Evolutionary conservation across 1,140 invertebrate genomes (phyloP), one percentile per base, ranked within the genome.

Genomic region (Hestina assimilis): DNA sequence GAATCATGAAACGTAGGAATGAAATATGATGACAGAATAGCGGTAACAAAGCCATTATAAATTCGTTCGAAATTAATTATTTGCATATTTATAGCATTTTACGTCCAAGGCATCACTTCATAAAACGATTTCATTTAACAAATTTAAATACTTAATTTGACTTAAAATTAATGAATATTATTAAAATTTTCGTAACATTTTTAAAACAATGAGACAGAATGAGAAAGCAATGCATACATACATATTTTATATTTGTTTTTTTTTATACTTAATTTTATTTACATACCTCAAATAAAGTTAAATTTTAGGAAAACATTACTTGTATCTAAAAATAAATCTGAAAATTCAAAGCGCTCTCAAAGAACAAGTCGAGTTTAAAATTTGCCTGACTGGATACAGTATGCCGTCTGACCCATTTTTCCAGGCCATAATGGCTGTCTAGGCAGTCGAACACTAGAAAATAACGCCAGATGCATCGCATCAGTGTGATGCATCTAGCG

Each of bases 381-480:
- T 57, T 57, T 57, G 43, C 54, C 54, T 57, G 33, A 42, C 45
- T 57, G 54, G 23, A 33, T 48, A 41, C 11, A 42, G 38, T 47
- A 35, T 40, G 54, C 38, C 35, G 54, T 19, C 35, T 57, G 54
- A 57, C 54, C 54, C 45, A 57, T 57, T 57, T 57, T 57, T 48
- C 54, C 45, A 28, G n/a, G n/a, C n/a, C 54, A 57, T 57, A 57
- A 57, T 57, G 45, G 35, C 38, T 29, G 54, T 46, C 42, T 31
- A 46, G 47, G 31, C 28, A 55, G 53, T 57, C 19, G 54, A 48
- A 57, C 35, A 48, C 29, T 54, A 54, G 41, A 54, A 53, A 53
- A 54, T 48, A 57, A 28, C 31, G 54, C 23, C 38, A 38, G 35
- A 57, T 47, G 43, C 48, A 41, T 50, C 47, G 11, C 47, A 40